Conservation (phyloP, 1,140 invertebrate genomes). For the Bombus confusus region DNA sequence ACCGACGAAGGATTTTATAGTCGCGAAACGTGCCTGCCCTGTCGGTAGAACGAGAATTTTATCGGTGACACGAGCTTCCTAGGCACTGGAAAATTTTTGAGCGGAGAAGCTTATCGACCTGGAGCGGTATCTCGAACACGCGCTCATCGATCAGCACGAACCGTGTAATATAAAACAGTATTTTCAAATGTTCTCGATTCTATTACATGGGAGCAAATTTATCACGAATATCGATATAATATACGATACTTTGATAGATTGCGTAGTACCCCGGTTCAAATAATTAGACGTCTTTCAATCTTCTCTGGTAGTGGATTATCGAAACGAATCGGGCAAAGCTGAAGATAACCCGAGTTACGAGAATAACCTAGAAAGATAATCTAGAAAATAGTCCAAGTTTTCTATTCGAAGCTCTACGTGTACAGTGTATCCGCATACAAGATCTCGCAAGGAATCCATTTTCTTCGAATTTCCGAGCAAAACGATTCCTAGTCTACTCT, state of each 20-base stretch:
- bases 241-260: neutral
- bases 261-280: neutral
- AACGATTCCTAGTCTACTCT: too few relatives aligned
- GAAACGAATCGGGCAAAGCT: neutral
- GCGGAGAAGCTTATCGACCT: neutral
- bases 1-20: conserved; percentile 35
- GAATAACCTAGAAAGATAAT: too few relatives aligned
- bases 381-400: too few relatives aligned
- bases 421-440: too few relatives aligned
- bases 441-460: neutral
- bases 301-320: neutral
- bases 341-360: too few relatives aligned
- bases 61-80: conserved; percentile 8
- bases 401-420: too few relatives aligned
- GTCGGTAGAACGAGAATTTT: conserved; percentile 29
- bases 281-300: neutral
- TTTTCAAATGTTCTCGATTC: neutral
- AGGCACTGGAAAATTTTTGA: conserved; percentile 3
- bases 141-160: neutral
- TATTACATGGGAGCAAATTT: neutral
- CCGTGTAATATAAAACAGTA: conserved; percentile 1
- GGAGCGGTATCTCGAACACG: neutral
- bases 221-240: neutral
- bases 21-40: conserved; percentile 24
- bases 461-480: conserved; percentile 16